Evolutionary conservation across 2,797 vertebrate species (phyloP), one percentile per base, ranked within the genome.

Genomic region (Okamejei kenojei): DNA sequence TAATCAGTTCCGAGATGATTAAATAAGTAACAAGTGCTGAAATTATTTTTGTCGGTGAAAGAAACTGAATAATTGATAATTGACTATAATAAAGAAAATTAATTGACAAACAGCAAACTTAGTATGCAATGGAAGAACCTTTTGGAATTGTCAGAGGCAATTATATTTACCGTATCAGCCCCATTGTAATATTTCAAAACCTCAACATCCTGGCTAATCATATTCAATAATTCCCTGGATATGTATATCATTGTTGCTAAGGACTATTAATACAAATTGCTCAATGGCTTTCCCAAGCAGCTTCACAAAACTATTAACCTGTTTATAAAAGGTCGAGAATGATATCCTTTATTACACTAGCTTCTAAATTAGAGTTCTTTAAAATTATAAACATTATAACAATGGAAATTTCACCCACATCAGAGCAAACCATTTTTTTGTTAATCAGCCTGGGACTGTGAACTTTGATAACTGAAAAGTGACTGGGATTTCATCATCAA

Each of bases 1-100:
- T 35, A 9, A 21, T 68, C n/a, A 21, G n/a, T 68, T 88, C 65
- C 35, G 61, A 68, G 63, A 32, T 65, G n/a, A 17, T 68, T 88
- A 68, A 88, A 68, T 17, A 88, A 35, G 32, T 88, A 63, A 68
- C 84, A 88, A 88, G 68, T 68, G 61, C n/a, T 88, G 63, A 63
- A 15, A 26, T 35, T 88, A 1, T 17, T 68, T 8, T 65, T 65
- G 32, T 7, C 2, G 29, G 8, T 26, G n/a, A 15, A 68, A 7
- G 21, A 88, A 7, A 13, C 35, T 35, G n/a, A 88, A 63, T 32
- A 86, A 88, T 65, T 88, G 61, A 35, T 63, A 88, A 88, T 32
- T 88, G n/a, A 21, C 35, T 29, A 58, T 11, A 54, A 88, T 8
- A 88, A 88, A 35, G 61, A 88, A 35, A 32, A 35, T 68, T 5